Percentiles rank a stretch among this genome's conserved stretches.
Conservation (phyloP, 2,113 vertebrate species). For the Myiozetetes cayanensis region DNA sequence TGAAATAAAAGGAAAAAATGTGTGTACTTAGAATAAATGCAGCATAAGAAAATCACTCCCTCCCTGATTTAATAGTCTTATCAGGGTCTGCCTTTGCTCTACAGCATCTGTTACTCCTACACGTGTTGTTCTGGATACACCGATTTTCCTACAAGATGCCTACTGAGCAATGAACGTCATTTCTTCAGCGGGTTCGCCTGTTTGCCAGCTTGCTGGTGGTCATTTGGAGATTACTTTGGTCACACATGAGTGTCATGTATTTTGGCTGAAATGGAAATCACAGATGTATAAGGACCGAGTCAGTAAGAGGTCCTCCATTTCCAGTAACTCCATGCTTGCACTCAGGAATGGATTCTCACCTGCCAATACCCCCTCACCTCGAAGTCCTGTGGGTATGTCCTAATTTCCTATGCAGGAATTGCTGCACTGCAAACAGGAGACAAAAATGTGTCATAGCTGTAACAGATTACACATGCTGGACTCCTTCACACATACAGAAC, state of each 20-base stretch:
- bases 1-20: background rate
- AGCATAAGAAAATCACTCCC: background rate
- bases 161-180: rapidly evolving
- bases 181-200: background rate
- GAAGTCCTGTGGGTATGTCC: background rate
- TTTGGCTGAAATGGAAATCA: background rate
- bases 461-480: background rate
- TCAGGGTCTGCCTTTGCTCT: background rate
- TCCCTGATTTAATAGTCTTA: background rate
- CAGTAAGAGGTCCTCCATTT: background rate
- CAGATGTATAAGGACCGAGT: background rate
- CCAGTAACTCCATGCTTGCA: no score
- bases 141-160: background rate
- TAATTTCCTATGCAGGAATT: background rate
- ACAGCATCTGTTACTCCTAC: background rate
- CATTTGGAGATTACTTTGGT: background rate
- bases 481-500: background rate
- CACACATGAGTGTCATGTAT: rapidly evolving
- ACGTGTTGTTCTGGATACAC: background rate
- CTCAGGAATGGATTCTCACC: background rate
- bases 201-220: background rate
- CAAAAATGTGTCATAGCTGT: background rate
- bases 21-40: background rate
- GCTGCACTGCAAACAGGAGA: background rate
- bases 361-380: rapidly evolving